Conservation (phyloP, 2,888 invertebrate genomes). For the Catonia carolina region DNA sequence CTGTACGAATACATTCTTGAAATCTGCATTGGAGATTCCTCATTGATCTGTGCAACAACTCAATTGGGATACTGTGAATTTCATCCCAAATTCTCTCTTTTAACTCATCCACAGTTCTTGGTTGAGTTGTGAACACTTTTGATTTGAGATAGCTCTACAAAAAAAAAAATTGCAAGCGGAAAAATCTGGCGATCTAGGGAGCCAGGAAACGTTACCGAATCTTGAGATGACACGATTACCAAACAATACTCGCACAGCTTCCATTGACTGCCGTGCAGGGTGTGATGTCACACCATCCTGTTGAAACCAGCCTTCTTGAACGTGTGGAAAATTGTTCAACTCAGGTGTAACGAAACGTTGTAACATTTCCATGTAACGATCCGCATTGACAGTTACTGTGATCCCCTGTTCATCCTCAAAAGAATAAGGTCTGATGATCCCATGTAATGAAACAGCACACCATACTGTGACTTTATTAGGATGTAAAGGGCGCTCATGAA, state of each 20-base stretch:
- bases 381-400: background rate
- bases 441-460: slow-evolving; percentile 13
- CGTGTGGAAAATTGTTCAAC: background rate
- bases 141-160: too few relatives aligned
- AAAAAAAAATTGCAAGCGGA: background rate
- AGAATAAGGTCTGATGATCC: slow-evolving; percentile 11
- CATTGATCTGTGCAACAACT: background rate
- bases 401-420: background rate
- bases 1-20: background rate
- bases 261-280: background rate
- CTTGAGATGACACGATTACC: too few relatives aligned
- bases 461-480: background rate
- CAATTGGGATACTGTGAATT: background rate
- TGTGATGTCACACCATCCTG: slow-evolving; percentile 4
- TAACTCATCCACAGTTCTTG: background rate
- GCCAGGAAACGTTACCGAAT: background rate
- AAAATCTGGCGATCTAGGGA: background rate
- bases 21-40: background rate
- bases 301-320: slow-evolving; percentile 1
- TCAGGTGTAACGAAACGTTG: slow-evolving; percentile 2
- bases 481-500: background rate
- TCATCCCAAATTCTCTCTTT: background rate
- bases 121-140: background rate
- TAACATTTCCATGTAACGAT: background rate
- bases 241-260: background rate